These are phyloP conservation scores for Synergus itoensis DNA, from an alignment of 2,888 invertebrate genomes.

Conservation along the genomic window DNA sequence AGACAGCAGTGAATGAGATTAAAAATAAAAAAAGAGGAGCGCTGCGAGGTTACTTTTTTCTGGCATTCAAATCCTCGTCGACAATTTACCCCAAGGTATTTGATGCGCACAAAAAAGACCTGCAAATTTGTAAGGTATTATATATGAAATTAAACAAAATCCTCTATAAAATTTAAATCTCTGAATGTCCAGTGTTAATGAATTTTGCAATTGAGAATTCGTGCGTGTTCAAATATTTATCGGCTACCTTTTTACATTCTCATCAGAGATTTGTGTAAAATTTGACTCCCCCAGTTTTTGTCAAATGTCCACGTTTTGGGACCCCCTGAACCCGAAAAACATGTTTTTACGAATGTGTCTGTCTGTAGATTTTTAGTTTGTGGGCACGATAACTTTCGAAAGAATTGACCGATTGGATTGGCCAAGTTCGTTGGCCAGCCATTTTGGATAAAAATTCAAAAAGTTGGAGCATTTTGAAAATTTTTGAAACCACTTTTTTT, in stretches of 20 bases:
- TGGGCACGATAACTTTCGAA: too few relatives aligned
- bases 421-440: too few relatives aligned
- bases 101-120: slow-evolving; percentile 19
- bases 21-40: slow-evolving; percentile 51
- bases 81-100: slow-evolving; percentile 35
- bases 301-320: too few relatives aligned
- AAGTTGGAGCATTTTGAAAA: too few relatives aligned
- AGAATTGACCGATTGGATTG: too few relatives aligned
- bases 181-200: slow-evolving; percentile 13
- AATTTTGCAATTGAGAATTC: slow-evolving; percentile 20
- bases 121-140: slow-evolving; percentile 25
- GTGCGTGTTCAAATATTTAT: background rate
- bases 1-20: slow-evolving; percentile 50
- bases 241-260: background rate
- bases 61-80: slow-evolving; percentile 34
- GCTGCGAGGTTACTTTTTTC: slow-evolving; percentile 52
- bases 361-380: too few relatives aligned
- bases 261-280: too few relatives aligned
- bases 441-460: too few relatives aligned
- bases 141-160: slow-evolving; percentile 37
- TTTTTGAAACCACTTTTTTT: too few relatives aligned
- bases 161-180: slow-evolving; percentile 22
- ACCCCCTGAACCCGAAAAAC: too few relatives aligned
- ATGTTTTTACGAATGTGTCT: too few relatives aligned
- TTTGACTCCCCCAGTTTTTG: too few relatives aligned